Conservation (phyloP, 2,113 vertebrate species). For the Guaruba guarouba region DNA sequence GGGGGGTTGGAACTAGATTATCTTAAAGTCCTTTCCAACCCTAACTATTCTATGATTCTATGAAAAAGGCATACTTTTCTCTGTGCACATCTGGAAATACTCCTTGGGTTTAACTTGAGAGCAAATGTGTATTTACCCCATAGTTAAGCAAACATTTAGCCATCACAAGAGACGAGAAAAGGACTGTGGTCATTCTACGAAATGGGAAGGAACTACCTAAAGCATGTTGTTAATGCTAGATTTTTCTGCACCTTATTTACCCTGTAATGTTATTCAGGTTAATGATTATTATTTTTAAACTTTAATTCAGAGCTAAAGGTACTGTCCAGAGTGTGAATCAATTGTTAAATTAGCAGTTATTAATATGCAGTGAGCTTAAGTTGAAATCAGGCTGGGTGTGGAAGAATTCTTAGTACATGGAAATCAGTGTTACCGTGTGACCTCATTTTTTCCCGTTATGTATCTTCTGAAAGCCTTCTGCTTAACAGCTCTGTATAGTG, state of each 20-base stretch:
- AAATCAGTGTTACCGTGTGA: background rate
- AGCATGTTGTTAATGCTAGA: background rate
- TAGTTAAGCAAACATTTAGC: background rate
- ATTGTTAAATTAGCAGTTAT: background rate
- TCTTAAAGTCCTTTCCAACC: too few relatives aligned
- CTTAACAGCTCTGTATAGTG: background rate
- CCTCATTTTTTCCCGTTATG: fast-evolving
- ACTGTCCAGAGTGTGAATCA: background rate
- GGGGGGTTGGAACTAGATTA: too few relatives aligned
- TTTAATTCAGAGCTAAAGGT: background rate
- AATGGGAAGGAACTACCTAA: background rate
- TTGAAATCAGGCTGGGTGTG: background rate
- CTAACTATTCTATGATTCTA: too few relatives aligned
- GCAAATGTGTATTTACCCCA: background rate
- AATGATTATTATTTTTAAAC: background rate
- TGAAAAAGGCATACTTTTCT: slow-evolving; percentile 10
- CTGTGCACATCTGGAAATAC: background rate
- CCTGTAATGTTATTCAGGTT: background rate
- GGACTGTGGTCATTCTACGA: background rate
- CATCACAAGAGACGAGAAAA: background rate
- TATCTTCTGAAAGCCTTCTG: background rate
- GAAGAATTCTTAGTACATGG: background rate
- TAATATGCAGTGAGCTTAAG: background rate
- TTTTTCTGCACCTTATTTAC: background rate
- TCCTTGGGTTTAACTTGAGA: background rate